Base-by-base conservation (phyloP, 1,140 invertebrate genomes). In the Hetaerina americana region DNA sequence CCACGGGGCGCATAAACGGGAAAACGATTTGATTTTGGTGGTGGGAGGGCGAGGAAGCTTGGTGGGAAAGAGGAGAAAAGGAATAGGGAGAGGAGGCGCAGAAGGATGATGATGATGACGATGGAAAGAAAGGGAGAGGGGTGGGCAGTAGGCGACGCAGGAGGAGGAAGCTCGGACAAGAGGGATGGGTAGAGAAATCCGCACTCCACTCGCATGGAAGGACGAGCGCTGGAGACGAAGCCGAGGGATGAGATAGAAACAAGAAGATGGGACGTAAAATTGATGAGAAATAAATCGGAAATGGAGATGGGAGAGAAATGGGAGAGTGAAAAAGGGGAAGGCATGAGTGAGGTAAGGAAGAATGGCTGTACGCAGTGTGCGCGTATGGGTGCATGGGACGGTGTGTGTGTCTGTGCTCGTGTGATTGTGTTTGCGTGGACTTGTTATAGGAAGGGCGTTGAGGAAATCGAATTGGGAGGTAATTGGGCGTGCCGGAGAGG, bases 211-310 rank as follows among this genome's bases (percentile, higher is more conserved):
- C 10, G n/a, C 10, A 57, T 12, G 15, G n/a, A 68, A 22, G 67
- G 24, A 10, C 10, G 26, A 26, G 24, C 10, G 26, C 10, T 12
- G 10, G 24, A 68, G 24, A 68, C 15, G 24, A 26, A 57, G n/a
- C n/a, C 10, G n/a, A 57, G 10, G 40, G 40, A 57, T 12, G n/a
- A 57, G 10, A 22, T 12, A 68, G 10, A 70, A 29, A 70, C 22
- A 70, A 29, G 25, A 26, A 70, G 28, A 49, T 70, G 31, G 22
- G 25, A 70, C 28, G 69, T 28, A 31, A 31, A 25, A 70, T 24
- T 31, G 40, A 49, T 28, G 26, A 31, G 28, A 31, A 31, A 26
- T 25, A 28, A 25, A 70, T 25, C 28, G 29, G 27, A 70, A 70
- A 70, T 26, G 27, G 29, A 29, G n/a, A 18, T 5, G 27, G 25